Evolutionary conservation across 2,888 invertebrate species (phyloP).

Genomic region (Alentia gelatinosa): DNA sequence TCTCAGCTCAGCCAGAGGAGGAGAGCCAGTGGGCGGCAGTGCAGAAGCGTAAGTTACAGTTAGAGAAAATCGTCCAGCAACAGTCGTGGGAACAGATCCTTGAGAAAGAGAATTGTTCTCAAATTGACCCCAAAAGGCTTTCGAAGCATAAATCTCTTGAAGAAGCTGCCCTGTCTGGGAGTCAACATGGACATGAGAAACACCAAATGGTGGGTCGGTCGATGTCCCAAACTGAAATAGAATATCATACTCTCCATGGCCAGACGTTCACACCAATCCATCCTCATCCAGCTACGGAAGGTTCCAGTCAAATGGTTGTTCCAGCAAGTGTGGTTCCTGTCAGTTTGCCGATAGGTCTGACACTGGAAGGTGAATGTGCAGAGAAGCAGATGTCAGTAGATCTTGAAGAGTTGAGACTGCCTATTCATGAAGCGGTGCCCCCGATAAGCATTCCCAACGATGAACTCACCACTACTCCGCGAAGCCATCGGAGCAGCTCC

Average conservation of each 20-base stretch:
- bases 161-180: not conserved
- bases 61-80: not conserved
- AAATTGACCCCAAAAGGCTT: not conserved
- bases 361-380: not conserved
- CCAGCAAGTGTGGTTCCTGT: not conserved
- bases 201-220: not conserved
- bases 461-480: not conserved
- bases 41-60: not conserved
- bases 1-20: not conserved
- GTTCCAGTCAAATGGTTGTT: not conserved
- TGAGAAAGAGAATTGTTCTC: not conserved
- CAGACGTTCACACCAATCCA: constrained; percentile 53
- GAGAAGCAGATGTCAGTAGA: not conserved
- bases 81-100: not conserved
- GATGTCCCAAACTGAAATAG: not conserved
- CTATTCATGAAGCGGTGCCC: not conserved
- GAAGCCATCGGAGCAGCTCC: not conserved
- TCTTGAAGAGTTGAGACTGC: not conserved
- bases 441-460: not conserved
- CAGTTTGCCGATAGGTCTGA: not conserved
- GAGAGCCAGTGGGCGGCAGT: not conserved
- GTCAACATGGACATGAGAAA: not conserved
- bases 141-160: not conserved
- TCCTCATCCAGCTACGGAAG: constrained; percentile 33
- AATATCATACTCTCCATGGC: not conserved